Evolutionary conservation across 2,797 vertebrate species (phyloP), one percentile per base, ranked within the genome.

Genomic region (Anguilla anguilla): DNA sequence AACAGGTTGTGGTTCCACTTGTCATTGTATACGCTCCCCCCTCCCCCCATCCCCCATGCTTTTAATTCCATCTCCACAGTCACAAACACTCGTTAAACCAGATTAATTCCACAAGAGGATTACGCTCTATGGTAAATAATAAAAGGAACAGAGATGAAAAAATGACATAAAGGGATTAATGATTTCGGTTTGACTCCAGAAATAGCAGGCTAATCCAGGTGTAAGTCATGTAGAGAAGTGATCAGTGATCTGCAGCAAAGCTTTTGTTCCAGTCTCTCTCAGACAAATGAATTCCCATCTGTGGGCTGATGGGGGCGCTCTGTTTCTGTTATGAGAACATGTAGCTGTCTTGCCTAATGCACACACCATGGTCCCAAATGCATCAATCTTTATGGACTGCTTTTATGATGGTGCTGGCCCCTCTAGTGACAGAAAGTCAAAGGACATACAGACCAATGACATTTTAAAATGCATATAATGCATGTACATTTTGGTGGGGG

Each of bases 21-120:
- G 59, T 31, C 69, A 86, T 67, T 39, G n/a, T 28, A 25, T 35
- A 49, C 53, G 28, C 55, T 6, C 51, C 85, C 31, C 59, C 69
- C 72, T 9, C 35, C 74, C 6, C 46, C 79, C 85, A 59, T 88
- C 88, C 85, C 89, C 90, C 87, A 90, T 91, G 89, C 93, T 89
- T 92, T 93, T 95, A 95, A 94, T 94, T 95, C 93, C 90, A 93
- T 94, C 91, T 91, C 92, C 92, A 83, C 92, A 91, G 92, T 93
- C 93, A 95, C 93, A 94, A 95, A 94, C 87, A 88, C 94, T 94
- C 91, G 94, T 94, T 94, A 95, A 94, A 95, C 89, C 91, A 94
- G 95, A 95, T 96, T 95, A 95, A 96, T 95, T 94, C 93, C 93
- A 95, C 94, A 94, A 95, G 94, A 96, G 95, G 94, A 96, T 96